phyloP scores from a whole-genome alignment of 2,888 invertebrate genomes.

The Leucophenga maculata region DNA sequence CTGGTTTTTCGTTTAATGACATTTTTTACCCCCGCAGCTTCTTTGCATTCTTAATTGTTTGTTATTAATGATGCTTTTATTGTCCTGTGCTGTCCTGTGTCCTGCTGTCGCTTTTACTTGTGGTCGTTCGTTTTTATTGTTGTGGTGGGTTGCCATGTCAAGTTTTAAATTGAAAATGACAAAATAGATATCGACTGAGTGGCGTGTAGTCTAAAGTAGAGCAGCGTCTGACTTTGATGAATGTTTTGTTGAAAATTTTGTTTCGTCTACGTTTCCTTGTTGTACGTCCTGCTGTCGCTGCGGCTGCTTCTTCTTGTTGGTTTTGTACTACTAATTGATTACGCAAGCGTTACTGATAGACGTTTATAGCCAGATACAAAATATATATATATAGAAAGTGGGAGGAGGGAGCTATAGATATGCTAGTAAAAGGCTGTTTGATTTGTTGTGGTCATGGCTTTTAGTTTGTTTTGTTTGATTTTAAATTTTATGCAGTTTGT shows the following conservation, averaged over 20 bases:
- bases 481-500: no score
- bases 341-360: constrained; percentile 27
- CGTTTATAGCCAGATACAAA: not conserved
- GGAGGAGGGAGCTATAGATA: no score
- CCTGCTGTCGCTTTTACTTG: constrained; percentile 8
- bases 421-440: no score
- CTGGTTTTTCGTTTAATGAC: not conserved
- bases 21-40: not conserved
- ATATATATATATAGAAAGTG: no score
- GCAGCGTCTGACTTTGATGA: constrained; percentile 52
- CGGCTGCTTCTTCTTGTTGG: not conserved
- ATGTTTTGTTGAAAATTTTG: constrained; percentile 28
- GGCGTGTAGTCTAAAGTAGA: not conserved
- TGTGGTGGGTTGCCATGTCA: constrained; percentile 24
- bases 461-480: no score
- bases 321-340: constrained; percentile 49
- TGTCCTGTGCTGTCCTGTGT: constrained; percentile 8
- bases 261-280: no score
- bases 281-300: no score
- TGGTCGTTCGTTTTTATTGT: constrained; percentile 28
- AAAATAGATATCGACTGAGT: constrained; percentile 40
- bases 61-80: constrained; percentile 54
- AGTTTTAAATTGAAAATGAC: constrained; percentile 56
- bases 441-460: no score
- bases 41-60: constrained; percentile 55